Evolutionary conservation across 2,797 vertebrate species (phyloP).

Genomic region (Arctocebus calabarensis): DNA sequence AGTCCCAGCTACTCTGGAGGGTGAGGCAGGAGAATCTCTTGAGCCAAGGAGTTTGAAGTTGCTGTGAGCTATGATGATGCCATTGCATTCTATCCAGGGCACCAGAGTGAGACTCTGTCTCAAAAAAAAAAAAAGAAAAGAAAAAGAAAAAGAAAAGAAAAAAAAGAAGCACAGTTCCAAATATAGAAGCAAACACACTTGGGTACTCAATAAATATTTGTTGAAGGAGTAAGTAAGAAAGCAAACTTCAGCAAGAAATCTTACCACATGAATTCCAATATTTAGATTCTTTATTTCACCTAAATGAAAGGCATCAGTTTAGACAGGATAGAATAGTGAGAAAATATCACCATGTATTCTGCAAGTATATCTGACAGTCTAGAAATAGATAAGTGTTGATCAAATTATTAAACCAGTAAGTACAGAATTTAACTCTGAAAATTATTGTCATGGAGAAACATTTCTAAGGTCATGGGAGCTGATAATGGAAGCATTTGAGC

Average conservation of each 20-base stretch:
- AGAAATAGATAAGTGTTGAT: not conserved
- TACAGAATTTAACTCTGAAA: not conserved
- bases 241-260: not conserved
- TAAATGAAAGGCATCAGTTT: not conserved
- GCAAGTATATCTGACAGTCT: not conserved
- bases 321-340: not conserved
- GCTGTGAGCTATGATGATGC: too few relatives aligned
- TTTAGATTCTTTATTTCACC: not conserved
- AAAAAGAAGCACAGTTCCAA: not conserved
- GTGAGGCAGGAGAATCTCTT: too few relatives aligned
- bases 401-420: not conserved
- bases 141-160: too few relatives aligned
- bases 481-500: not conserved
- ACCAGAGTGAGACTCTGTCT: too few relatives aligned
- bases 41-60: too few relatives aligned
- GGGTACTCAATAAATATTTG: not conserved
- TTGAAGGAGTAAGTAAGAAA: not conserved
- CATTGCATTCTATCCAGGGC: too few relatives aligned
- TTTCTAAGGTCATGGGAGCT: not conserved
- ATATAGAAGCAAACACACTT: not conserved
- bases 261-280: not conserved
- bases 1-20: too few relatives aligned
- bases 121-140: too few relatives aligned
- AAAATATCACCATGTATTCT: not conserved
- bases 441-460: not conserved